Base-by-base conservation (phyloP, 2,113 vertebrate genomes). In the Hypanus sabinus region DNA sequence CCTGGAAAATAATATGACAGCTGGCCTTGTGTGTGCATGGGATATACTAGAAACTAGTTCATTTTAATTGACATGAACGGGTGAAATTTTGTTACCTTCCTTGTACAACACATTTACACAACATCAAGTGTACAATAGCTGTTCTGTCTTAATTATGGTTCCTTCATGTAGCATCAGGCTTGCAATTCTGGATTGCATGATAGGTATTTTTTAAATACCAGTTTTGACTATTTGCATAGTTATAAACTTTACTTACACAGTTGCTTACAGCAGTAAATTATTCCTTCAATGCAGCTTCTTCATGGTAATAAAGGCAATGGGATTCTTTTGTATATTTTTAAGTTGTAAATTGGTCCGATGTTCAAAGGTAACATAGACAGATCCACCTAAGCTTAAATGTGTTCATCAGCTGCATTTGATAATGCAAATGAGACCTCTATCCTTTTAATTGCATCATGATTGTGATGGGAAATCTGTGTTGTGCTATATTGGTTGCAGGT, bases 51-150 rank as follows among this genome's bases (percentile, higher is more conserved):
- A 16, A 93, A 93, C 55, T 93, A 71, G 27, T 71, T 46, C 33
- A 93, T 93, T 93, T 90, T 73, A 93, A 93, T 38, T 92, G 90
- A 92, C 68, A 27, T 75, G 36, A 93, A 12, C 91, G 30, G 46
- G 70, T 10, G 73, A 93, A 38, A 73, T 93, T 73, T 73, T 55
- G 1, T 55, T 46, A 93, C 24, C 27, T 71, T 93, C 24, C 27
- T 71, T 93, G 33, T 73, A 70, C 70, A 68, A 27, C 10, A 38
- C 38, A 93, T 75, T 73, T 93, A 55, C 91, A 93, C 18, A 90
- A 93, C 62, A 36, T 33, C n/a, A 36, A 92, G 2, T 6, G 70
- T 46, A 75, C 24, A 30, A 24, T 73, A 14, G 68, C 38, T 22
- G 12, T 93, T 27, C 38, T 73, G 7, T 55, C 22, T 27, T 70